A percentile compares a stretch with the other conserved stretches of the same genome.
Evolutionary conservation across 2,888 invertebrate species (phyloP).

Genomic region (Onthophagus sagittarius): DNA sequence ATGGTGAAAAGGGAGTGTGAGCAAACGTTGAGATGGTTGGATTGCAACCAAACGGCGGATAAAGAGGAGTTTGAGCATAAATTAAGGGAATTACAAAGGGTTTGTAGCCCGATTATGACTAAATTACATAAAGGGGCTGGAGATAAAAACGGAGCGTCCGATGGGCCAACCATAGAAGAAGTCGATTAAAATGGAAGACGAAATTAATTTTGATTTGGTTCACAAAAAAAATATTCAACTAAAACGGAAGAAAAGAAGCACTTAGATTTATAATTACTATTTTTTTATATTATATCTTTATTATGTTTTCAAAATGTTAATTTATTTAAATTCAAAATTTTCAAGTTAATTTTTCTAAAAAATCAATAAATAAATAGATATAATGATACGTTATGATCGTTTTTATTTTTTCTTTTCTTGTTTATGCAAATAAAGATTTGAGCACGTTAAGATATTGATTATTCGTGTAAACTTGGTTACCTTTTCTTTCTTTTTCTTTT

Average conservation of each 20-base stretch:
- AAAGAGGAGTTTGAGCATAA: conserved; percentile 62
- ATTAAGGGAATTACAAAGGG: conserved; percentile 57
- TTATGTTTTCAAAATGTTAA: no score
- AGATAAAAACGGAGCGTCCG: conserved; percentile 31
- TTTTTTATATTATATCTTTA: no score
- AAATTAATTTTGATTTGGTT: not conserved
- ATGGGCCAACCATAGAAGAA: conserved; percentile 47
- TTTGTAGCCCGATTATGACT: conserved; percentile 58
- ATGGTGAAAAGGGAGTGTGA: conserved; percentile 53
- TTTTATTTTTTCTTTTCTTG: no score
- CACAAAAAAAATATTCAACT: not conserved
- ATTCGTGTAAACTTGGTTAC: no score
- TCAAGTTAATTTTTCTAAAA: no score
- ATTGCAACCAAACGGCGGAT: conserved; percentile 62
- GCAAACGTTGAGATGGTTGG: conserved; percentile 67
- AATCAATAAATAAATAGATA: no score
- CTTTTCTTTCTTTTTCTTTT: no score
- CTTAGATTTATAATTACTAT: not conserved
- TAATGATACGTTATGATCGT: no score
- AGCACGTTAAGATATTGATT: no score
- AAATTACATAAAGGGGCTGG: conserved; percentile 49
- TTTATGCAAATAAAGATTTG: no score
- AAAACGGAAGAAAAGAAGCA: not conserved
- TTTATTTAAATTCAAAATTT: no score
- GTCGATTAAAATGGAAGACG: conserved; percentile 37